Conservation (phyloP, 2,113 vertebrate species). For the Tragelaphus strepsiceros region DNA sequence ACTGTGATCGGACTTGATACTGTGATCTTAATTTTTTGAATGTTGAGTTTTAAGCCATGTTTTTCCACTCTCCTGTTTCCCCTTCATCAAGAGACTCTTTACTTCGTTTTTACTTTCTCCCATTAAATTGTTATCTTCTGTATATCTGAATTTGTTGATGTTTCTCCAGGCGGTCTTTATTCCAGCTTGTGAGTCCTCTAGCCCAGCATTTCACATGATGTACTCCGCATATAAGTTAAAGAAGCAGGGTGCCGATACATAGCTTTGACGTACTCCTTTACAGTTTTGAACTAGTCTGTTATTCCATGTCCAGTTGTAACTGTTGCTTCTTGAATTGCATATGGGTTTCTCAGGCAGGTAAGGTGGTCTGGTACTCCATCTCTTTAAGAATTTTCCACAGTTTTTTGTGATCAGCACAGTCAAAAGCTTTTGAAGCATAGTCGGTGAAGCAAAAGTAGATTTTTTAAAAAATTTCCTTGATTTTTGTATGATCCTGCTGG, state of each 20-base stretch:
- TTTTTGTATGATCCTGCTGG: background rate
- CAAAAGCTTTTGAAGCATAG: background rate
- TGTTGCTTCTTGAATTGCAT: background rate
- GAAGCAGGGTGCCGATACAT: background rate
- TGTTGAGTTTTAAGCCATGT: background rate
- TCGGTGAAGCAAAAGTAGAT: background rate
- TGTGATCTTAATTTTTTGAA: background rate
- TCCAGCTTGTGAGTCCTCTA: background rate
- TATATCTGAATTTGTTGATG: background rate
- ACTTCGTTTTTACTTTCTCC: background rate
- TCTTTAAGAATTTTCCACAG: background rate
- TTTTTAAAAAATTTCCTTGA: background rate
- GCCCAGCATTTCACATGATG: background rate
- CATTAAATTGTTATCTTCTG: background rate
- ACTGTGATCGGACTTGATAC: background rate
- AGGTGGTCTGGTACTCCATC: background rate
- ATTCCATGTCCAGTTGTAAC: background rate
- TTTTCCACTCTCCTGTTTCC: accelerated
- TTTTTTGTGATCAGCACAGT: background rate
- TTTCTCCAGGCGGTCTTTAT: background rate
- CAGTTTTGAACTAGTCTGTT: background rate
- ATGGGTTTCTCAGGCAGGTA: background rate
- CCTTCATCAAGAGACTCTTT: background rate
- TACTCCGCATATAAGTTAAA: background rate
- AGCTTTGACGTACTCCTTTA: background rate